Conservation (phyloP, 2,113 vertebrate species). For the Vireo altiloquus region DNA sequence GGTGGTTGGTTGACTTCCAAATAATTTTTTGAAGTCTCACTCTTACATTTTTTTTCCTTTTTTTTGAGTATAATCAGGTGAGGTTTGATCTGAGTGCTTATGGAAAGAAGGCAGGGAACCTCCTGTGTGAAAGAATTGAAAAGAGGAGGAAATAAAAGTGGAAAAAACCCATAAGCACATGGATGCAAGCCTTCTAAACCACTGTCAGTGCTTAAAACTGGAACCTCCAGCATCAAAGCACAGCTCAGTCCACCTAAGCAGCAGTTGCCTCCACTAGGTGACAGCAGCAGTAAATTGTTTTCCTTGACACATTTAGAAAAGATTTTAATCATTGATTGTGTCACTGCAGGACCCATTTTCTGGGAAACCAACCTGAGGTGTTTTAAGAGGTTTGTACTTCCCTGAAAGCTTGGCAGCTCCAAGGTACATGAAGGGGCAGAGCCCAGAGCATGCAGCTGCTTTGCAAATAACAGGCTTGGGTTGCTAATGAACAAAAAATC, state of each 20-base stretch:
- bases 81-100: neutral
- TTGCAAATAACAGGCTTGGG: neutral
- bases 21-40: neutral
- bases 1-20: neutral
- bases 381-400: neutral
- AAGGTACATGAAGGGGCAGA: neutral
- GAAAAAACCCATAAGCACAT: accelerated
- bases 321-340: slow-evolving; percentile 19
- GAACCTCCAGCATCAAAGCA: neutral
- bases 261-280: slow-evolving; percentile 56
- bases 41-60: neutral
- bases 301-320: slow-evolving; percentile 14
- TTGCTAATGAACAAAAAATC: neutral
- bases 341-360: neutral
- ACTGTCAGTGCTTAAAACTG: neutral
- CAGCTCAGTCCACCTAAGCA: neutral
- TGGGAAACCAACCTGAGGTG: neutral
- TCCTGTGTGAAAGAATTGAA: neutral
- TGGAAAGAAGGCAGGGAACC: neutral
- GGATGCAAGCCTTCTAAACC: neutral
- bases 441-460: neutral
- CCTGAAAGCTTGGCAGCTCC: neutral
- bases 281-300: slow-evolving; percentile 58
- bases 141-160: neutral
- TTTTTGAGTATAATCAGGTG: neutral